phyloP scores from a whole-genome alignment of 92 coral and sea anemone genomes.

The Metridium senile region DNA sequence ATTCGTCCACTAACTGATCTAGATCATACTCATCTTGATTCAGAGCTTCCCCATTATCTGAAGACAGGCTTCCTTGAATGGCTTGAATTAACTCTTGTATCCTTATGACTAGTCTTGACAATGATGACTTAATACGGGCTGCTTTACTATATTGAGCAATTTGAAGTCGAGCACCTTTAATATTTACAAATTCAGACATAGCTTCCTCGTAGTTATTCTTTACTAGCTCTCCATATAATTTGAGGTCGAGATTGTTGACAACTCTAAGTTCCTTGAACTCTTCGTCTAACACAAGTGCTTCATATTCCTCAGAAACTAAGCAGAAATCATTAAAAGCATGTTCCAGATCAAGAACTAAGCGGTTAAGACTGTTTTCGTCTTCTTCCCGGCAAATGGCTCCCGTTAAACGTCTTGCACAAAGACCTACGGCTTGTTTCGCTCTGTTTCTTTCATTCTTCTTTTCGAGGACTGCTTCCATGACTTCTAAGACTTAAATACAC shows the following conservation, averaged over 20 bases:
- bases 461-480: conserved; percentile 32
- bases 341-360: conserved; percentile 53
- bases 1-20: conserved; percentile 9
- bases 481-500: too few relatives aligned
- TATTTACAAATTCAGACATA: conserved; percentile 29
- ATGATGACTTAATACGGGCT: background rate
- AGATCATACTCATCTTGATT: conserved; percentile 20
- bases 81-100: conserved; percentile 9
- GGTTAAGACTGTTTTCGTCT: conserved; percentile 42
- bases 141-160: conserved; percentile 5
- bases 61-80: conserved; percentile 5
- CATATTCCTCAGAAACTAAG: conserved; percentile 50
- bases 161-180: conserved; percentile 16
- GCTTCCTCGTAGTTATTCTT: conserved; percentile 47
- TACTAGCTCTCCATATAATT: conserved; percentile 41
- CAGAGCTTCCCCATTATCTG: conserved; percentile 6
- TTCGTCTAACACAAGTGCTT: conserved; percentile 44
- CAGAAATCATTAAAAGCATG: conserved; percentile 56
- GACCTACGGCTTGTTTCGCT: conserved; percentile 51
- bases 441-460: conserved; percentile 60
- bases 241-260: conserved; percentile 55
- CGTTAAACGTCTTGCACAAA: conserved; percentile 40
- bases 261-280: conserved; percentile 49
- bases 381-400: conserved; percentile 40
- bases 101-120: conserved; percentile 15